Base-by-base conservation (phyloP, 2,888 invertebrate genomes). In the Pseudoips prasinana region DNA sequence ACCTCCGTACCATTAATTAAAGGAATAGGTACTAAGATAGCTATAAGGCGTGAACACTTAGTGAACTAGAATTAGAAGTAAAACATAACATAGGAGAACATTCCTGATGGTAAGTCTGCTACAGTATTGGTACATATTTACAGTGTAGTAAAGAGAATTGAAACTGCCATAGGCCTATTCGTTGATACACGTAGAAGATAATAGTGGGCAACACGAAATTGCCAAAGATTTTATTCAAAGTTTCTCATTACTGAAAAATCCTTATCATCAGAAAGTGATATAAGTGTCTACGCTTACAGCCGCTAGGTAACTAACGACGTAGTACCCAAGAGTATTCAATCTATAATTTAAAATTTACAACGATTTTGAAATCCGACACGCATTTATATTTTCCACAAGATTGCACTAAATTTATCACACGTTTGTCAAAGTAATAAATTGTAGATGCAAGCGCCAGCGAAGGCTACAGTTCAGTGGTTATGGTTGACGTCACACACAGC, bases 381-480 rank as follows among this genome's bases (percentile, higher is more conserved):
- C 52, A 45, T 46, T 39, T 29, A 50, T 40, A 62, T 65, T 64
- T 66, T 65, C 49, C 67, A 73, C 73, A 74, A 62, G 64, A 80
- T 79, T 79, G 76, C 81, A 79, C 77, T 75, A 61, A 62, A 56
- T 70, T 67, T 78, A 82, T 81, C 82, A 84, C 82, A 79, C 68
- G 49, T 60, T 63, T 54, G 43, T 55, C 54, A 59, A 50, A 59
- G 55, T 57, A 59, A 53, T 57, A 55, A 49, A 54, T 48, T 42
- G 42, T 50, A 24, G 38, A 48, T 55, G 41, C 58, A 58, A 48
- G 46, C 30, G 37, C 14, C 14, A 14, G 5, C 3, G 14, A 14
- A 14, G 14, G 14, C 14, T 14, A 14, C 14, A 41, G 42, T 53
- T 32, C 36, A 32, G 11, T 33, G 39, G 27, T 49, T 42, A 44